These are phyloP conservation scores for Anolis carolinensis DNA, from an alignment of 2,113 vertebrate species.

Conservation along the genomic window DNA sequence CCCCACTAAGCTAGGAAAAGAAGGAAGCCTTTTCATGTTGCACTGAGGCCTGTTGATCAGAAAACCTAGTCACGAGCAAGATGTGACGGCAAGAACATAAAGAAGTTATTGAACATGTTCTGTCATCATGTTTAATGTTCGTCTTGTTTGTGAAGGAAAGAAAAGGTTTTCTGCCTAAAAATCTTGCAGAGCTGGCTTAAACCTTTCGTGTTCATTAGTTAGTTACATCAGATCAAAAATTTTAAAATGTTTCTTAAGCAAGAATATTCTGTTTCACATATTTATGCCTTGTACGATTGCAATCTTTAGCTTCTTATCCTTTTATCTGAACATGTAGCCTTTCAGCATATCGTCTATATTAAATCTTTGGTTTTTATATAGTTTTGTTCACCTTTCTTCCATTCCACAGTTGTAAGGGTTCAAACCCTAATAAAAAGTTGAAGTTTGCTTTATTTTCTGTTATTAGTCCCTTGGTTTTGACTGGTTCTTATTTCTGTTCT, in stretches of 20 bases:
- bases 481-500: neutral
- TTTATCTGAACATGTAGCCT: slow-evolving; percentile 44
- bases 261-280: slow-evolving; percentile 34
- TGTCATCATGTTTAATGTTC: slow-evolving; percentile 50
- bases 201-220: slow-evolving; percentile 40
- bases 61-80: slow-evolving; percentile 22
- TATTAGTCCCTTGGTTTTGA: neutral
- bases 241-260: slow-evolving; percentile 12
- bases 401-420: neutral
- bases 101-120: slow-evolving; percentile 38
- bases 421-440: neutral
- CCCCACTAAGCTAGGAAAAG: neutral
- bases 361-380: neutral
- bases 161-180: slow-evolving; percentile 41
- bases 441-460: neutral
- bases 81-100: slow-evolving; percentile 23
- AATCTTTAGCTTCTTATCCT: neutral
- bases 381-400: neutral
- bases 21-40: neutral
- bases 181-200: slow-evolving; percentile 39
- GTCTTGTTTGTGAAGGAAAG: slow-evolving; percentile 36
- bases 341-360: slow-evolving; percentile 26
- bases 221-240: neutral
- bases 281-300: neutral
- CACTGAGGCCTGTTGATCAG: neutral